Evolutionary conservation across 2,797 vertebrate species (phyloP).

Genomic region (Crenuchus spilurus): DNA sequence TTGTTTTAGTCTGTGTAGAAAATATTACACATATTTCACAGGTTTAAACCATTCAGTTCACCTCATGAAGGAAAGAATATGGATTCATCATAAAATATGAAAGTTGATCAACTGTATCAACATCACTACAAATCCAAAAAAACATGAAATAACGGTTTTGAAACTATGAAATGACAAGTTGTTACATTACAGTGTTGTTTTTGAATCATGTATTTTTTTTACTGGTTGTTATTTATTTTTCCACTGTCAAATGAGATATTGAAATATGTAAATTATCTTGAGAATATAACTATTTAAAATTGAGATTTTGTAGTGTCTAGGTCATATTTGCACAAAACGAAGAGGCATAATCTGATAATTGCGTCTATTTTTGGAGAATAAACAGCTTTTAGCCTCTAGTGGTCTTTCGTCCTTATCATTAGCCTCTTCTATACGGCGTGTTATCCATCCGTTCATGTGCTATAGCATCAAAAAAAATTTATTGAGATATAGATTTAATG

Average conservation of each 20-base stretch:
- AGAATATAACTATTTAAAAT: background rate
- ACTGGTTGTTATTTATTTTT: slow-evolving; percentile 39
- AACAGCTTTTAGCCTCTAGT: too few species aligned
- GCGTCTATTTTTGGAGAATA: too few species aligned
- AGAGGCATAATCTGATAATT: background rate
- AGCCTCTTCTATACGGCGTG: too few species aligned
- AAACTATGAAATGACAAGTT: slow-evolving; percentile 80
- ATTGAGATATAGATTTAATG: too few species aligned
- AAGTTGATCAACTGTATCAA: slow-evolving; percentile 71
- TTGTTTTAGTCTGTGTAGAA: slow-evolving; percentile 65
- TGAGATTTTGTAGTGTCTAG: background rate
- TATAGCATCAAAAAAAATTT: too few species aligned
- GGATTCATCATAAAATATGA: slow-evolving; percentile 65
- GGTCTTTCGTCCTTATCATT: too few species aligned
- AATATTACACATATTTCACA: slow-evolving; percentile 62
- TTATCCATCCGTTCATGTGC: too few species aligned
- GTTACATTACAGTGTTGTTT: slow-evolving; percentile 72
- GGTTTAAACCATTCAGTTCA: slow-evolving; percentile 69
- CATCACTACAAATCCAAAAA: slow-evolving; percentile 73
- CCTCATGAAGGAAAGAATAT: slow-evolving; percentile 79
- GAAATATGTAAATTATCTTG: background rate
- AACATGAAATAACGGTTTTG: slow-evolving; percentile 70
- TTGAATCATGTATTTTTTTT: slow-evolving; percentile 43
- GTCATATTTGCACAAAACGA: background rate
- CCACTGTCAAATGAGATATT: background rate